These are phyloP conservation scores for silkworm (Bombyx mori) DNA, from an alignment of 1,140 invertebrate genomes.

Conservation along the genomic window ASM3026992v2 NC_085116.1:12442001-12442500, in stretches of 20 bases:
- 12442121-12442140: slow-evolving; percentile 59
- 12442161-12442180: slow-evolving; percentile 55
- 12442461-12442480: slow-evolving; percentile 42
- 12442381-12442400: slow-evolving; percentile 2
- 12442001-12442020: slow-evolving; percentile 32
- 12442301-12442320: background rate
- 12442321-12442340: background rate
- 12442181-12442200: slow-evolving; percentile 55
- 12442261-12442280: no score
- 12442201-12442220: slow-evolving; percentile 45
- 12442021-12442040: slow-evolving; percentile 37
- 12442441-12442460: slow-evolving; percentile 33
- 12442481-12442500: slow-evolving; percentile 65
- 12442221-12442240: slow-evolving; percentile 41
- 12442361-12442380: slow-evolving; percentile 11
- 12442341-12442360: slow-evolving; percentile 23
- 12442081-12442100: slow-evolving; percentile 43
- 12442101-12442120: slow-evolving; percentile 51
- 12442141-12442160: slow-evolving; percentile 52
- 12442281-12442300: no score
- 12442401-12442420: slow-evolving; percentile 16
- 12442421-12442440: slow-evolving; percentile 20
- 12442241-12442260: slow-evolving; percentile 12
- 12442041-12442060: slow-evolving; percentile 45
- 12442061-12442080: slow-evolving; percentile 59